A percentile compares a stretch with the other conserved stretches of the same genome.
phyloP scores from a whole-genome alignment of 2,113 vertebrate genomes.

The Typhlomys cinereus region DNA sequence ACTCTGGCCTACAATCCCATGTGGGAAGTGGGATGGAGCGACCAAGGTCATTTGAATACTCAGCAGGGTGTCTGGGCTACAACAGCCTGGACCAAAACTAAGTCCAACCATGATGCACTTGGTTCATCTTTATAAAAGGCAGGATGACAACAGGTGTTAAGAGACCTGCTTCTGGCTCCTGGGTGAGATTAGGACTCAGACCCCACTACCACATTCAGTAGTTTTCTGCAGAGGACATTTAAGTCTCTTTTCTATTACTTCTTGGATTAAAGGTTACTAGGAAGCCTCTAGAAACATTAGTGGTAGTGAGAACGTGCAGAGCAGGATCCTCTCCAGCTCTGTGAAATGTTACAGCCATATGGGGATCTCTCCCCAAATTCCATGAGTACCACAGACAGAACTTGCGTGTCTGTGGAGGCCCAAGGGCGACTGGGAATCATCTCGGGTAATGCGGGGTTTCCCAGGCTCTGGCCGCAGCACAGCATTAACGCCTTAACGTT shows the following conservation, averaged over 20 bases:
- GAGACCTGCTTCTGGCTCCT: not conserved
- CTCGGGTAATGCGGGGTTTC: no score
- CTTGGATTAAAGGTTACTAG: not conserved
- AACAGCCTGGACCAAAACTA: not conserved
- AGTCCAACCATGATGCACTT: not conserved
- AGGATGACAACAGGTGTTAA: no score
- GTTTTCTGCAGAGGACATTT: not conserved
- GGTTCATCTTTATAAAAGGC: not conserved
- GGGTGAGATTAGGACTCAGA: not conserved
- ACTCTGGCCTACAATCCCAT: not conserved
- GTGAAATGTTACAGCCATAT: no score
- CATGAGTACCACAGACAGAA: no score
- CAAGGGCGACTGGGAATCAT: no score
- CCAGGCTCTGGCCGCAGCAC: no score
- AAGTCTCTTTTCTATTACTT: not conserved
- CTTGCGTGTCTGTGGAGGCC: no score
- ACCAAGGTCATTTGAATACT: not conserved
- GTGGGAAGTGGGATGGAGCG: not conserved
- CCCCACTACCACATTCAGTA: no score
- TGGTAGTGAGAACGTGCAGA: not conserved
- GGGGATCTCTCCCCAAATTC: no score
- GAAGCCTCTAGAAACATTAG: not conserved
- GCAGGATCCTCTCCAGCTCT: no score
- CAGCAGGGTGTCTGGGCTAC: not conserved
- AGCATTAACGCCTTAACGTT: no score